Evolutionary conservation across 2,113 vertebrate genomes (phyloP), one percentile per base, ranked within the genome.

Genomic region (Rhea americana): DNA sequence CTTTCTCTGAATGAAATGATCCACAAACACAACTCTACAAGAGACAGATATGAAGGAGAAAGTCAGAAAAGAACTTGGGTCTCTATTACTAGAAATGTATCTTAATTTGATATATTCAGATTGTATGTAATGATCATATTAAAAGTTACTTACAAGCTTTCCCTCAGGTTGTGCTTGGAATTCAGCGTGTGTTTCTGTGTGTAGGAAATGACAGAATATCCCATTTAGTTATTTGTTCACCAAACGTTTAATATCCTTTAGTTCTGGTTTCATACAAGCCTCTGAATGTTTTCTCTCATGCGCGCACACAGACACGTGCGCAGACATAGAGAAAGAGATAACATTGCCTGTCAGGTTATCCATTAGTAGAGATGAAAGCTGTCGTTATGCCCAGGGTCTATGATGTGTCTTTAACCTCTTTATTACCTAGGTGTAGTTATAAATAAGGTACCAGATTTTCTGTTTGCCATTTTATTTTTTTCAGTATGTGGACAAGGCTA

Each of bases 381-480:
- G 74, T 78, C 61, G 58, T 87, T 82, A 86, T 85, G 82, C 81
- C 80, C 83, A 15, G 45, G 73, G 55, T 82, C 83, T 89, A 11
- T 37, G 86, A 72, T 68, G 39, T 68, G 35, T 53, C 77, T 95
- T 96, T 95, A 93, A 85, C 89, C n/a, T 96, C 91, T 92, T 83
- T 78, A 62, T 80, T 93, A 43, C 82, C 55, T 71, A 65, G 25
- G 77, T 87, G 71, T 71, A 58, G 6, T 90, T 93, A 86, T 68
- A 93, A 95, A 82, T 78, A 82, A 73, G 67, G 6, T 90, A 85
- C 71, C 47, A 76, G 26, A 73, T 96, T 96, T 94, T 75, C 87
- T 91, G 45, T 58, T 95, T 95, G 47, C 37, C 20, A 9, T 88
- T 87, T 72, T 62, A 50, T 65, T 94, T 83, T 83, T 84, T 58